phyloP scores from a whole-genome alignment of 2,888 invertebrate species.

The Leptinotarsa peninsularis region DNA sequence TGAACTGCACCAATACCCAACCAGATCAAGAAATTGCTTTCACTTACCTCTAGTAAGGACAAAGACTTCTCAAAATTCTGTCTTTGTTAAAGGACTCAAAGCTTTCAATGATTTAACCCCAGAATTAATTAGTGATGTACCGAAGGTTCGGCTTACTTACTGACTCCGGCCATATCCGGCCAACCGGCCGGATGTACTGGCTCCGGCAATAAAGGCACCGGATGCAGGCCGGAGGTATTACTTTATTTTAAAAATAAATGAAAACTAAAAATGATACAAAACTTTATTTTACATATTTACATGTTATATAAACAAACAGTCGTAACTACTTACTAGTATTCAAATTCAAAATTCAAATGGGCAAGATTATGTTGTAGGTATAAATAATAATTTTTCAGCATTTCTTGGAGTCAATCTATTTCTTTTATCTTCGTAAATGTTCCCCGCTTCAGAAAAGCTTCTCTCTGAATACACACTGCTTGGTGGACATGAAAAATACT shows the following conservation, averaged over 20 bases:
- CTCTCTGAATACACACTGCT: constrained; percentile 4
- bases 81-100: too few species aligned
- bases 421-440: constrained; percentile 23
- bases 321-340: too few species aligned
- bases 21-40: too few species aligned
- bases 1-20: too few species aligned
- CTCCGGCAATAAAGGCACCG: constrained; percentile 21
- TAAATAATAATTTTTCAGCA: constrained; percentile 21
- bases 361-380: constrained; percentile 9
- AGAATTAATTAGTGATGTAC: too few species aligned
- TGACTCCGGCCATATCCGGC: constrained; percentile 20
- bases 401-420: constrained; percentile 12
- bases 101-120: too few species aligned
- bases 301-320: too few species aligned
- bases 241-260: constrained; percentile 15
- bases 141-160: constrained; percentile 21
- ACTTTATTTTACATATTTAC: too few species aligned
- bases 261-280: neutral
- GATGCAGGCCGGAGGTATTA: constrained; percentile 6
- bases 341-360: neutral
- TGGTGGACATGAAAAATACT: too few species aligned
- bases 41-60: too few species aligned
- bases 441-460: constrained; percentile 20
- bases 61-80: too few species aligned
- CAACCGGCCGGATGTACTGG: constrained; percentile 8